A percentile compares a stretch with the other conserved stretches of the same genome.
phyloP scores from a whole-genome alignment of 2,888 invertebrate genomes.

The Lathronympha strigana region DNA sequence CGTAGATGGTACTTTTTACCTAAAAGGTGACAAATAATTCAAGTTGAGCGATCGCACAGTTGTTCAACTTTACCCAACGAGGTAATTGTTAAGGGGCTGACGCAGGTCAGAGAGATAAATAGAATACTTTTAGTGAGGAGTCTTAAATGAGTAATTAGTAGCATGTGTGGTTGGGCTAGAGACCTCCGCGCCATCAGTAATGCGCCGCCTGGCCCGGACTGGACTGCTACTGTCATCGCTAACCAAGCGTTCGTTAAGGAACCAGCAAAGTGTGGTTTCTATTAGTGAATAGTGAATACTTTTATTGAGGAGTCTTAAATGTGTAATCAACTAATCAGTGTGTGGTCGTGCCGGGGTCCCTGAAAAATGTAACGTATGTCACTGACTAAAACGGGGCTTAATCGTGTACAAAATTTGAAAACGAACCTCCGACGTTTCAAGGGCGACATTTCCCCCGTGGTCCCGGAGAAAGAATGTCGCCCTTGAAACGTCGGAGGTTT shows the following conservation, averaged over 20 bases:
- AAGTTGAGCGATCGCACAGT: background rate
- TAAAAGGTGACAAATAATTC: background rate
- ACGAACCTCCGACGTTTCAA: too few species aligned
- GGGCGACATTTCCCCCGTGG: too few species aligned
- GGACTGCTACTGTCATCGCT: background rate
- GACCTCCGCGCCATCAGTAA: slow-evolving; percentile 63
- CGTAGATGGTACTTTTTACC: background rate
- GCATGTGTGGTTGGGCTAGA: slow-evolving; percentile 63
- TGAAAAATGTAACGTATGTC: background rate
- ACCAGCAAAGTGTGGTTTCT: background rate
- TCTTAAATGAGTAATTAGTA: slow-evolving; percentile 72
- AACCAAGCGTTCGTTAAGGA: background rate
- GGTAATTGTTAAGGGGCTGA: slow-evolving; percentile 14
- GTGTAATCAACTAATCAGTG: background rate
- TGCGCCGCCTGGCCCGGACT: slow-evolving; percentile 64
- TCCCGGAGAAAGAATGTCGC: too few species aligned
- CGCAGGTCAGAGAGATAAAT: slow-evolving; percentile 44
- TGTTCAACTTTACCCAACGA: background rate
- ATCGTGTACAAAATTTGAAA: too few species aligned
- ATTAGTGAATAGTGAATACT: background rate
- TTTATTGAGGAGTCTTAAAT: background rate
- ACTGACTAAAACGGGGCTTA: too few species aligned
- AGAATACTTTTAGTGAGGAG: slow-evolving; percentile 50
- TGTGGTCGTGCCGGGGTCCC: background rate
- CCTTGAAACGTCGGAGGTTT: too few species aligned